Evolutionary conservation across 2,113 vertebrate genomes (phyloP).

Genomic region (Salminus brasiliensis): DNA sequence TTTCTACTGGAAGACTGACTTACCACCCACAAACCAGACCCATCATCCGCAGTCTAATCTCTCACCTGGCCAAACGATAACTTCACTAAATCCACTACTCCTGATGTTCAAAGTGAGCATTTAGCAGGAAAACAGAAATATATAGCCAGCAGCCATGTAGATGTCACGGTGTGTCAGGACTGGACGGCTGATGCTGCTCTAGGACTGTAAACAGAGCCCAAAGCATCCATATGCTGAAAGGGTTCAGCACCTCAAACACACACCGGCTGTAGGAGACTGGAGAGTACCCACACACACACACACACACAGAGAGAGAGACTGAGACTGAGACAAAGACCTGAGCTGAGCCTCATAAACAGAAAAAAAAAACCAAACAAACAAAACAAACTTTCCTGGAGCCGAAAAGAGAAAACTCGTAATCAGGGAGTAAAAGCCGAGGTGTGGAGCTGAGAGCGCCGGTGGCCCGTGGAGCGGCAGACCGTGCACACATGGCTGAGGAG

Average conservation of each 20-base stretch:
- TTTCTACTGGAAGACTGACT: not conserved
- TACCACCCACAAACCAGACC: not conserved
- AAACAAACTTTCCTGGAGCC: not conserved
- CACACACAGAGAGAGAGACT: too few relatives aligned
- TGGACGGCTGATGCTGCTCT: not conserved
- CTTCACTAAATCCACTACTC: not conserved
- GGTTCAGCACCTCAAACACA: not conserved
- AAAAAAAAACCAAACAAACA: not conserved
- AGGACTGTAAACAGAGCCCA: not conserved
- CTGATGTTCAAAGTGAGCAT: not conserved
- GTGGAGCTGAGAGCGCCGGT: not conserved
- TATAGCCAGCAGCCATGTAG: too few relatives aligned
- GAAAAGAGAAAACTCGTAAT: not conserved
- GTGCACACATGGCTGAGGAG: conserved; percentile 65
- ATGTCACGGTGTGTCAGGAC: not conserved
- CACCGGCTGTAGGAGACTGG: not conserved
- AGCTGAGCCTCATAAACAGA: not conserved
- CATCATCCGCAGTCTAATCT: not conserved
- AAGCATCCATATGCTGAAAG: not conserved
- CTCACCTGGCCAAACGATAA: not conserved
- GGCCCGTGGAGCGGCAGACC: conserved; percentile 42
- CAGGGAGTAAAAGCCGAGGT: not conserved
- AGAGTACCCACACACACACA: too few relatives aligned
- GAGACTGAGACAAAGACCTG: not conserved
- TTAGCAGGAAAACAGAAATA: not conserved